Percentiles rank a stretch among this genome's conserved stretches.
Conservation (phyloP, 2,113 vertebrate genomes). For the Serinus canaria region DNA sequence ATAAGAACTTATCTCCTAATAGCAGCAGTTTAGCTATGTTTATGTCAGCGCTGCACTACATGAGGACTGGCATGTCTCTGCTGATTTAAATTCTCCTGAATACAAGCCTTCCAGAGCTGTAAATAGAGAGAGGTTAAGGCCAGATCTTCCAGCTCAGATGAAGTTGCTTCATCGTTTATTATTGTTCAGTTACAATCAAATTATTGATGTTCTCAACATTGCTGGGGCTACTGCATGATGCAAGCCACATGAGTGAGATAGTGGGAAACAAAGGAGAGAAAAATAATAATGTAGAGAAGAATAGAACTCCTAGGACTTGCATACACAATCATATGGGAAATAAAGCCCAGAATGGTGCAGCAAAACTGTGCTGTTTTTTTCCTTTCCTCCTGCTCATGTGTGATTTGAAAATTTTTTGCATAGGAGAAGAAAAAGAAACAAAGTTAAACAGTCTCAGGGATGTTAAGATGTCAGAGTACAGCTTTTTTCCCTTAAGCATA, state of each 20-base stretch:
- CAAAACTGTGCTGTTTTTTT: not conserved
- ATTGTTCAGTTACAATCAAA: slow-evolving; percentile 24
- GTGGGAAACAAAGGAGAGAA: slow-evolving; percentile 33
- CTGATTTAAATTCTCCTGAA: slow-evolving; percentile 50
- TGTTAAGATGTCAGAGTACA: slow-evolving; percentile 67
- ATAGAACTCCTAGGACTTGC: not conserved
- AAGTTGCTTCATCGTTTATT: slow-evolving; percentile 27
- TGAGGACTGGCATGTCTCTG: not conserved
- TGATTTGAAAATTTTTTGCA: slow-evolving; percentile 27
- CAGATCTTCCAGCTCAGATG: slow-evolving; percentile 33
- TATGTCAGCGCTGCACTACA: not conserved
- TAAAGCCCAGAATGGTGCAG: not conserved
- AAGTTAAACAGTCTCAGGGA: slow-evolving; percentile 53
- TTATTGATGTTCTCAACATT: slow-evolving; percentile 14
- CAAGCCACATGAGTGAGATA: slow-evolving; percentile 16
- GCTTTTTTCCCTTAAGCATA: slow-evolving; percentile 65
- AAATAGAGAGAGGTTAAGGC: slow-evolving; percentile 50
- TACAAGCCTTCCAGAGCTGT: not conserved
- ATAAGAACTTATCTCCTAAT: slow-evolving; percentile 65
- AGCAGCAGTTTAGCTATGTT: slow-evolving; percentile 55
- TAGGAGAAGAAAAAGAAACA: not conserved
- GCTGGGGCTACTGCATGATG: not conserved
- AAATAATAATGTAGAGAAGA: slow-evolving; percentile 23
- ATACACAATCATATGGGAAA: not conserved
- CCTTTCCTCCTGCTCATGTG: not conserved